Percentiles rank a stretch among this genome's conserved stretches.
Conservation (phyloP, 35 echinoderm and acorn worm genomes). For the Chiridota heheva region DNA sequence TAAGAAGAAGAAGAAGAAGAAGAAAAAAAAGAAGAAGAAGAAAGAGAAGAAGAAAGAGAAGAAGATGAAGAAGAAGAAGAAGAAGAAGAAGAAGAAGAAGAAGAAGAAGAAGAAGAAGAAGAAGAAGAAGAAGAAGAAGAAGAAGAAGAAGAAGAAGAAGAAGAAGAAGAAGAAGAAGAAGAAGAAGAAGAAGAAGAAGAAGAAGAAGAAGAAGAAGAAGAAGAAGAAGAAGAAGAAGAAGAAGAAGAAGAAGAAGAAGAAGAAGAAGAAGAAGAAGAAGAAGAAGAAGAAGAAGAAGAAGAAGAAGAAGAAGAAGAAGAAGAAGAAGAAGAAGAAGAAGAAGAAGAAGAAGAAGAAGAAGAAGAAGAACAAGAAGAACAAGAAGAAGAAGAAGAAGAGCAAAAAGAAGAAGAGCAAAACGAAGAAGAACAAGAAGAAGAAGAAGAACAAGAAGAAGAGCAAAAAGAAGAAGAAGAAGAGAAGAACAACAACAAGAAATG, state of each 20-base stretch:
- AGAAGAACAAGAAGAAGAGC: conserved; percentile 5
- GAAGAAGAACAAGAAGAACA: not conserved
- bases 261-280: conserved; percentile 6
- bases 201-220: not conserved
- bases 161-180: not conserved
- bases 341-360: conserved; percentile 6
- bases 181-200: not conserved
- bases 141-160: not conserved
- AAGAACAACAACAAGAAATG: too few relatives aligned
- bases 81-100: not conserved
- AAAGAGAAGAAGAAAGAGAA: not conserved
- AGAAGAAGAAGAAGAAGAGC: too few relatives aligned
- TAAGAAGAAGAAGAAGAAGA: too few relatives aligned
- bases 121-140: not conserved
- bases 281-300: conserved; percentile 6
- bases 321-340: conserved; percentile 6
- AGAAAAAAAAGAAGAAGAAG: conserved; percentile 6
- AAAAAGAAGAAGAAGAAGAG: too few relatives aligned
- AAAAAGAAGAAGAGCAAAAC: too few relatives aligned
- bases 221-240: conserved; percentile 8
- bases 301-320: conserved; percentile 6
- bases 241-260: conserved; percentile 6
- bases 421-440: too few relatives aligned
- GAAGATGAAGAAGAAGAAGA: not conserved
- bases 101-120: not conserved